phyloP scores from a whole-genome alignment of 1,140 invertebrate species.

The Heliothis subflexa region DNA sequence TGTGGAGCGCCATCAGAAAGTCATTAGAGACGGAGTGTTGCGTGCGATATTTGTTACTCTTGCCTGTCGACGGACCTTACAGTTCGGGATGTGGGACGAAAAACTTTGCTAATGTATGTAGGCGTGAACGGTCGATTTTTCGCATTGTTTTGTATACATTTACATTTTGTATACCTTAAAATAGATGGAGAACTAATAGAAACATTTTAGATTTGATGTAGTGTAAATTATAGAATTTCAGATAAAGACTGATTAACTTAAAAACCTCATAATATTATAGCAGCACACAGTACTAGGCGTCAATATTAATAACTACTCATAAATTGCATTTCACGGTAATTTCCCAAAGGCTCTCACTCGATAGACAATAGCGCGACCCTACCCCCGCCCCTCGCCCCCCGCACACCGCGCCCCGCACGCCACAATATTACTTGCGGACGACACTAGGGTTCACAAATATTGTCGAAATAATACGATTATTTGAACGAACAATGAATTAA shows the following conservation, averaged over 20 bases:
- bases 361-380: background rate
- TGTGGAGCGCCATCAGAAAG: constrained; percentile 4
- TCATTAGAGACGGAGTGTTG: background rate
- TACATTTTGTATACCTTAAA: too few relatives aligned
- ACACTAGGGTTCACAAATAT: background rate
- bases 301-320: constrained; percentile 4
- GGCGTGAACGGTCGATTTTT: background rate
- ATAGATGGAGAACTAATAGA: too few relatives aligned
- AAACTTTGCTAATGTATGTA: background rate
- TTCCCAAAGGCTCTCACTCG: constrained; percentile 27
- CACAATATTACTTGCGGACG: background rate
- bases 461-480: too few relatives aligned
- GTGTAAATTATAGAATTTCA: too few relatives aligned
- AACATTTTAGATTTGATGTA: too few relatives aligned
- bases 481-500: too few relatives aligned
- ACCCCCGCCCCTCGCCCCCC: background rate
- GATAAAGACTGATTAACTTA: background rate
- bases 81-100: background rate
- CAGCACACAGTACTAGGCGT: background rate
- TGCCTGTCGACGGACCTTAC: background rate
- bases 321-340: constrained; percentile 39
- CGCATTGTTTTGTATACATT: too few relatives aligned
- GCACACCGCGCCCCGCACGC: background rate
- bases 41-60: background rate
- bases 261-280: background rate